A percentile compares a stretch with the other conserved stretches of the same genome.
Evolutionary conservation across 2,113 vertebrate species (phyloP).

Genomic region (Dunckerocampus dactyliophorus): DNA sequence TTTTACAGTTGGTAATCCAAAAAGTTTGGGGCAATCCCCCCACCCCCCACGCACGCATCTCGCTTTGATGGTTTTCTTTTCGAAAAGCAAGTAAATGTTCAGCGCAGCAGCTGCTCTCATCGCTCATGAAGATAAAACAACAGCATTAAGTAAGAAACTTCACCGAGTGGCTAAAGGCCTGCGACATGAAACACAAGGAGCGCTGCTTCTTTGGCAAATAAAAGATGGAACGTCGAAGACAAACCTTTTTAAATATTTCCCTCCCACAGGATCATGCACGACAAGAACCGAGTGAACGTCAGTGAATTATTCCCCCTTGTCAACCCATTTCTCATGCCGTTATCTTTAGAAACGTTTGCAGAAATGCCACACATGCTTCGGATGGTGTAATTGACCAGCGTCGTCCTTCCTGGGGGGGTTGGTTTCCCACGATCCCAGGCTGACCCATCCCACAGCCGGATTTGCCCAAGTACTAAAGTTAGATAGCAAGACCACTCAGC

Average conservation of each 20-base stretch:
- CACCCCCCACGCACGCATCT: constrained; percentile 62
- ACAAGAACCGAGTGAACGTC: constrained; percentile 93
- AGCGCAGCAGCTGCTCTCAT: constrained; percentile 89
- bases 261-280: constrained; percentile 95
- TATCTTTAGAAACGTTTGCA: constrained; percentile 88
- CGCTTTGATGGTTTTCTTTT: constrained; percentile 63
- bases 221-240: constrained; percentile 80
- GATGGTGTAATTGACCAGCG: constrained; percentile 89
- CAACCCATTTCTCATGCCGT: constrained; percentile 96
- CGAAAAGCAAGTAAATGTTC: constrained; percentile 88
- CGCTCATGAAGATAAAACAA: constrained; percentile 92
- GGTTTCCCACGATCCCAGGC: constrained; percentile 77
- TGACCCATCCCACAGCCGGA: constrained; percentile 82
- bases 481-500: constrained; percentile 69
- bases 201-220: constrained; percentile 81
- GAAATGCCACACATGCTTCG: constrained; percentile 91
- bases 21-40: constrained; percentile 74
- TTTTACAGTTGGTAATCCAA: constrained; percentile 91
- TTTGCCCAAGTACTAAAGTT: constrained; percentile 68
- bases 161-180: constrained; percentile 58
- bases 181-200: constrained; percentile 70
- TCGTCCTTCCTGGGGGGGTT: constrained; percentile 74
- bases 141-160: constrained; percentile 20
- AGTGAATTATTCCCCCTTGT: constrained; percentile 91
- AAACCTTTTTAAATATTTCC: constrained; percentile 72